Evolutionary conservation across 2,113 vertebrate genomes (phyloP), one percentile per base, ranked within the genome.

Genomic region (Notiomystis cincta): DNA sequence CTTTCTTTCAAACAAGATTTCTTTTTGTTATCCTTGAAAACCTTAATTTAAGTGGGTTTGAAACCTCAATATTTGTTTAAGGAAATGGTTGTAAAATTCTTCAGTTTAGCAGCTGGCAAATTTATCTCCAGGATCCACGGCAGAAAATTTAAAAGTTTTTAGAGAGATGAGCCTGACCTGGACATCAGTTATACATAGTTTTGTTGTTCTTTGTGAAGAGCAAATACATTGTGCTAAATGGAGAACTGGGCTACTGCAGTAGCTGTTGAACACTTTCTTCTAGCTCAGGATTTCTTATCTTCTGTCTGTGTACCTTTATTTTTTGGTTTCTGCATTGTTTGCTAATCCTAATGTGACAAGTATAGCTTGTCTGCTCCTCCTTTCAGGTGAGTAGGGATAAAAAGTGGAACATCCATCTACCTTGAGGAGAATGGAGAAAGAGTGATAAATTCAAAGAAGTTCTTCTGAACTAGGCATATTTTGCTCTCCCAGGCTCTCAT

Each of bases 1-100:
- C 82, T 92, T 24, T 95, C 89, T 97, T 95, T 97, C 76, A 69
- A 70, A 77, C 6, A 82, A 25, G 37, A 73, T 70, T 92, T 87
- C 22, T 35, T 88, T 87, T 71, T 58, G 10, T 66, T 87, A 14
- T 50, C 37, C 20, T 65, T 75, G 30, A 73, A 82, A 95, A 64
- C 15, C 51, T 84, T 44, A 37, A 25, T 79, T 62, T 82, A 48
- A 71, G 24, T 47, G 19, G 47, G 18, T 72, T 93, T 76, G 54
- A 65, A 89, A 24, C 6, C 25, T 64, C 24, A 20, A 24, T 58
- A 69, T 78, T 72, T 57, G 7, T 82, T 24, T 42, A 78, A 89
- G 19, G 19, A 57, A 58, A 28, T 44, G 48, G 9, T 56, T 89
- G 27, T 42, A 64, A 89, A 93, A 67, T 76, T 79, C 24, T 25